Evolutionary conservation across 2,113 vertebrate genomes (phyloP).

Genomic region (Propithecus coquereli): DNA sequence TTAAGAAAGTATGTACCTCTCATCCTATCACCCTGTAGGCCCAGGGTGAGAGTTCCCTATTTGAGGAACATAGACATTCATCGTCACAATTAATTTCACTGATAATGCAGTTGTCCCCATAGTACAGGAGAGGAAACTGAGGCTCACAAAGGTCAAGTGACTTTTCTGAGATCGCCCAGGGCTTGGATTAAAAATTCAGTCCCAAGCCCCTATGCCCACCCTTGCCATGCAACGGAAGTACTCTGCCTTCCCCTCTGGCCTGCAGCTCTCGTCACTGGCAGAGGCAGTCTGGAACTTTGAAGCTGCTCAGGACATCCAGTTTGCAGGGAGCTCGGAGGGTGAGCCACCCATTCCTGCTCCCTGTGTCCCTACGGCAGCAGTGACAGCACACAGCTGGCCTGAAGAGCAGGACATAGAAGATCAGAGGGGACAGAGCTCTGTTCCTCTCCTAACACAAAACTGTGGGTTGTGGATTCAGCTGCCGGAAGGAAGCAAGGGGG

Average conservation of each 20-base stretch:
- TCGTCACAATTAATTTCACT: neutral
- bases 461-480: neutral
- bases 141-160: neutral
- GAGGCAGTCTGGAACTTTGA: neutral
- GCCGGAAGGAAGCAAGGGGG: neutral
- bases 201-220: neutral
- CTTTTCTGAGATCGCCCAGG: neutral
- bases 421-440: neutral
- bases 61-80: neutral
- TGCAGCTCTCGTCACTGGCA: neutral
- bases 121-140: neutral
- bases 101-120: neutral
- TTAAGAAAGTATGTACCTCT: neutral
- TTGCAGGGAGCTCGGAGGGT: fast-evolving
- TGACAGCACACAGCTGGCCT: neutral
- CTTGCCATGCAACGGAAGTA: no score
- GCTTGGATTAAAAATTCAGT: neutral
- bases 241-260: neutral
- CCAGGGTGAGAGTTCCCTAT: neutral
- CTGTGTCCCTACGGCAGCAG: neutral
- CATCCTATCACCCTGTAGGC: neutral
- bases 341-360: neutral
- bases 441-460: neutral
- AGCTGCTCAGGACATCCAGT: neutral
- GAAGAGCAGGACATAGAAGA: neutral